Evolutionary conservation across 1,140 invertebrate genomes (phyloP).

Genomic region (Stegodyphus dumicola): DNA sequence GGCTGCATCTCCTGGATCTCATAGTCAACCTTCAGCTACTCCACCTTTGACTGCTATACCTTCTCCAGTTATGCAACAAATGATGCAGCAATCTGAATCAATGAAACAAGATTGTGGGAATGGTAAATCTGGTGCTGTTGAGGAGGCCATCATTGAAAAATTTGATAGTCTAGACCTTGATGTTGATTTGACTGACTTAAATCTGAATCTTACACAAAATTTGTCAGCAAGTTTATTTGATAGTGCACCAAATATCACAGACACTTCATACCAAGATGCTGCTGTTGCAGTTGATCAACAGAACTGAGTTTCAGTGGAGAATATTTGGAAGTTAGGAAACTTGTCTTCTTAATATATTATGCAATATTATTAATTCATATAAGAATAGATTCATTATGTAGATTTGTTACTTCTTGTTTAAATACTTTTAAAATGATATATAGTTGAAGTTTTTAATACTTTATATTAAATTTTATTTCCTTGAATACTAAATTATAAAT

Average conservation of each 20-base stretch:
- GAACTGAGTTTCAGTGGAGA: neutral
- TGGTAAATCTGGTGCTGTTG: neutral
- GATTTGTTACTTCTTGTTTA: too few species aligned
- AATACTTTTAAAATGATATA: too few species aligned
- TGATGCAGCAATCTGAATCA: constrained; percentile 24
- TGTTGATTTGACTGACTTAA: constrained; percentile 24
- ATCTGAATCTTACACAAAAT: constrained; percentile 37
- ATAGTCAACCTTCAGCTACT: constrained; percentile 36
- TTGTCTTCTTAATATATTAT: too few species aligned
- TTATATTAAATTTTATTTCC: too few species aligned
- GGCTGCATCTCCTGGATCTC: constrained; percentile 28
- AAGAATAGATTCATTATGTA: too few species aligned
- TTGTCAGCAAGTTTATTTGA: constrained; percentile 51
- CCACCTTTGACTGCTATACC: constrained; percentile 15
- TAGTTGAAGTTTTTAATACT: too few species aligned
- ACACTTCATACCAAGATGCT: constrained; percentile 18
- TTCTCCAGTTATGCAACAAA: constrained; percentile 44
- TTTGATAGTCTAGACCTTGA: constrained; percentile 31
- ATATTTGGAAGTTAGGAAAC: too few species aligned
- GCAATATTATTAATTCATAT: too few species aligned
- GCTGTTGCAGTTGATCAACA: constrained; percentile 11
- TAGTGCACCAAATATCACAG: constrained; percentile 32
- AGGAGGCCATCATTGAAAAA: constrained; percentile 38
- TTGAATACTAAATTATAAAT: too few species aligned
- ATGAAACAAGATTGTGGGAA: neutral